These are phyloP conservation scores for Muraenolepis orangiensis DNA, from an alignment of 2,797 vertebrate species.

Conservation along the genomic window DNA sequence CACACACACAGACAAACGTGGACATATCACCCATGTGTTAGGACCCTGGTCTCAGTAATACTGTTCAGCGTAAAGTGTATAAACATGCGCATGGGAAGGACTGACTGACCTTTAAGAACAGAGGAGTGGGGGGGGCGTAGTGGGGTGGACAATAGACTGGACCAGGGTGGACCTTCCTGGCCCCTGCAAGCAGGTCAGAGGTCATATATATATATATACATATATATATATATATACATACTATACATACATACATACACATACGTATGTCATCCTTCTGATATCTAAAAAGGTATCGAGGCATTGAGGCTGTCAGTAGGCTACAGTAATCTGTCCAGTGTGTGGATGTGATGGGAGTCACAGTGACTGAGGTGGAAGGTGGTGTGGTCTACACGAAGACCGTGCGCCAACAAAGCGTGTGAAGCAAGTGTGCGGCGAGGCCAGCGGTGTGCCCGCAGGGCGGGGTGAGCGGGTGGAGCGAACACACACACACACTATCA, in stretches of 20 bases:
- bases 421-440: constrained; percentile 72
- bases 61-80: background rate
- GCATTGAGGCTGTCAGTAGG: no score
- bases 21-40: no score
- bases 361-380: background rate
- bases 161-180: constrained; percentile 78
- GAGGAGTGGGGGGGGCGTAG: constrained; percentile 46
- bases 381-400: background rate
- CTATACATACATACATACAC: background rate
- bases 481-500: constrained; percentile 74
- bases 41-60: no score
- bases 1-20: background rate
- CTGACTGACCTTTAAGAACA: background rate
- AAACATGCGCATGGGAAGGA: background rate
- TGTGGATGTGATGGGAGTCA: background rate
- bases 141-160: constrained; percentile 67
- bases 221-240: background rate
- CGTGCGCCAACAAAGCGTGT: constrained; percentile 45
- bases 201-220: constrained; percentile 55
- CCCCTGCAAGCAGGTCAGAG: constrained; percentile 69
- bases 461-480: constrained; percentile 42
- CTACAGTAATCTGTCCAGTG: background rate
- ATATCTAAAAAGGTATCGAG: no score
- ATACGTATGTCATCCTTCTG: no score
- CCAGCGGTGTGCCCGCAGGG: constrained; percentile 67